Evolutionary conservation across 2,888 invertebrate genomes (phyloP).

Genomic region (Stictocephala bisonia): DNA sequence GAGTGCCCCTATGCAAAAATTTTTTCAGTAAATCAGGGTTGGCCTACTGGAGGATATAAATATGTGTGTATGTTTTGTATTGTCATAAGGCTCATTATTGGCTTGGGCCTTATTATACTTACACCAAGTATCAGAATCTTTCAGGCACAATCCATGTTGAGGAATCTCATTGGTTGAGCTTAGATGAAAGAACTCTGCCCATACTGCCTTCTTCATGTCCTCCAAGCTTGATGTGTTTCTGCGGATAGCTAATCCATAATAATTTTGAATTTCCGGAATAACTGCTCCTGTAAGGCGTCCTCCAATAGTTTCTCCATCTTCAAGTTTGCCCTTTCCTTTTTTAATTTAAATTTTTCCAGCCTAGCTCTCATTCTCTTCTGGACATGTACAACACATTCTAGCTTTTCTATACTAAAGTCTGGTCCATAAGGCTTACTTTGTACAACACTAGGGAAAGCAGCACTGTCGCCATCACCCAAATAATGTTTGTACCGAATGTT

Average conservation of each 20-base stretch:
- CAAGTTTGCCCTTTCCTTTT: neutral
- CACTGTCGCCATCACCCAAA: slow-evolving; percentile 8
- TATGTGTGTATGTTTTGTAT: slow-evolving; percentile 5
- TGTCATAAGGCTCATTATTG: slow-evolving; percentile 3
- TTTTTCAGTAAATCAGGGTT: slow-evolving; percentile 22
- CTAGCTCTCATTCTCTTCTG: slow-evolving; percentile 50
- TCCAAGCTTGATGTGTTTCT: slow-evolving; percentile 53
- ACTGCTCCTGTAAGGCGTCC: slow-evolving; percentile 55
- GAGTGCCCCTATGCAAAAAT: slow-evolving; percentile 21
- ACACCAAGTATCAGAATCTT: slow-evolving; percentile 52
- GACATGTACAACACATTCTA: slow-evolving; percentile 32
- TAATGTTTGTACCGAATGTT: too few species aligned
- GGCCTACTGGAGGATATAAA: neutral
- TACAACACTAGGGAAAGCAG: too few species aligned
- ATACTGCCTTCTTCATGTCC: slow-evolving; percentile 55
- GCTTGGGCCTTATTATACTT: slow-evolving; percentile 42
- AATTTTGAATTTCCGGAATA: slow-evolving; percentile 56
- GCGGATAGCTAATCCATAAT: slow-evolving; percentile 58
- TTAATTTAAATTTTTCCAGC: slow-evolving; percentile 43
- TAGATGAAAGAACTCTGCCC: slow-evolving; percentile 57
- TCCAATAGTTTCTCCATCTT: slow-evolving; percentile 48
- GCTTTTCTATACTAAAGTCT: slow-evolving; percentile 32
- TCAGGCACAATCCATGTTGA: too few species aligned
- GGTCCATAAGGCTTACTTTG: slow-evolving; percentile 15
- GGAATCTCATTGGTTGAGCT: slow-evolving; percentile 55